Base-by-base conservation (phyloP, 2,797 vertebrate genomes). In the Macrochelys suwanniensis region DNA sequence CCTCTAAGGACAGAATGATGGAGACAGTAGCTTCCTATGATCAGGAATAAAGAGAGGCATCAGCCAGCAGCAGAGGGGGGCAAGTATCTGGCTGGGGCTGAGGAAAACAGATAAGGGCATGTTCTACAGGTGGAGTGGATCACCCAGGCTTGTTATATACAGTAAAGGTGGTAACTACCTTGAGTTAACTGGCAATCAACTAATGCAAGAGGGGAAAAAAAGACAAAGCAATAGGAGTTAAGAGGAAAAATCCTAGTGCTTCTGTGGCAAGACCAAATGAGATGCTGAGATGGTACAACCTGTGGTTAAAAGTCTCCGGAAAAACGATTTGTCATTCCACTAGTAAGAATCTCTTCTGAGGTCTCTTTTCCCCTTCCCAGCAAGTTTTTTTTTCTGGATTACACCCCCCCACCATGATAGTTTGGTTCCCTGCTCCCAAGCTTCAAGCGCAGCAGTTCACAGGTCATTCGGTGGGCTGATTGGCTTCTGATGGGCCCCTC, bases 381-480 rank as follows among this genome's bases (percentile, higher is more conserved):
- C 19, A 13, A 10, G 76, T 53, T 68, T 68, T 33, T 10, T 74
- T 47, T 11, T 13, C 57, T 10, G 33, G 59, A 33, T 61, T 61
- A 31, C 28, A 61, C 59, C 8, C 3, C 31, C 8, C 6, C 61
- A 0, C 28, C 0, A 2, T 49, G 82, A 50, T 79, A 93, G 87
- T 50, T 47, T 1, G 13, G 0, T 19, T 61, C 57, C 84, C 68
- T 74, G 50, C n/a, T n/a, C 17, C 17, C 42, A 5, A 33, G 31
- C 53, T 33, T 65, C 49, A 25, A 83, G 11, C 3, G 6, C 85
- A 78, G 84, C 86, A 87, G 37, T 97, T 97, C 42, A 90, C 84
- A 88, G 85, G 90, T 93, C 79, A 26, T 94, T 95, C 85, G 17
- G 6, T 80, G 88, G 85, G 78, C 51, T 61, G 86, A 92, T 97